phyloP scores from a whole-genome alignment of 2,113 vertebrate genomes.

The Passer montanus region DNA sequence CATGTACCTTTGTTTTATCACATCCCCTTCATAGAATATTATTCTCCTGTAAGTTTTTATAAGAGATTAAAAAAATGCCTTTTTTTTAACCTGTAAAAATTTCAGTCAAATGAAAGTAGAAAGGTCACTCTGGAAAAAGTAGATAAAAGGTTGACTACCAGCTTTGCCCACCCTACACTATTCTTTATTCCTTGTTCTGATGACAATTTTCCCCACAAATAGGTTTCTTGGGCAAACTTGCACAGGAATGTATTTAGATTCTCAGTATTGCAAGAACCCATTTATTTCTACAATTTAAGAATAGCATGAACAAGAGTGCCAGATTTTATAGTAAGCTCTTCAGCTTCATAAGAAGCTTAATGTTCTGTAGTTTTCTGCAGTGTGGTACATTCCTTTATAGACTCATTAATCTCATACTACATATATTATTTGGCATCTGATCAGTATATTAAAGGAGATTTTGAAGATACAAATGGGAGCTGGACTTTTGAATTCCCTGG shows the following conservation, averaged over 20 bases:
- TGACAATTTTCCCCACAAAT: neutral
- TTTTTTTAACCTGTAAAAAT: neutral
- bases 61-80: neutral
- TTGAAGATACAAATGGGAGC: neutral
- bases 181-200: neutral
- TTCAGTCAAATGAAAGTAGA: neutral
- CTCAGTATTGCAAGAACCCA: neutral
- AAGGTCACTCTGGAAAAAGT: neutral
- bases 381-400: neutral
- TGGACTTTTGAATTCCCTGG: neutral
- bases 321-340: neutral
- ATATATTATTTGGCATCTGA: neutral
- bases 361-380: neutral
- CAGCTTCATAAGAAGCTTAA: neutral
- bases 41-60: neutral
- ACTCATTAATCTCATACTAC: neutral
- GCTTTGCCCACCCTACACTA: neutral
- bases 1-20: neutral
- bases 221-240: neutral
- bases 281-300: neutral
- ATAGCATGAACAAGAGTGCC: neutral
- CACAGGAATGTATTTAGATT: neutral
- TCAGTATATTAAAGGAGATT: neutral
- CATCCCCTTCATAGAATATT: neutral
- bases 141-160: neutral